Percentiles rank a stretch among this genome's conserved stretches.
Conservation (phyloP, 2,888 invertebrate genomes). For the Hydraecia micacea region DNA sequence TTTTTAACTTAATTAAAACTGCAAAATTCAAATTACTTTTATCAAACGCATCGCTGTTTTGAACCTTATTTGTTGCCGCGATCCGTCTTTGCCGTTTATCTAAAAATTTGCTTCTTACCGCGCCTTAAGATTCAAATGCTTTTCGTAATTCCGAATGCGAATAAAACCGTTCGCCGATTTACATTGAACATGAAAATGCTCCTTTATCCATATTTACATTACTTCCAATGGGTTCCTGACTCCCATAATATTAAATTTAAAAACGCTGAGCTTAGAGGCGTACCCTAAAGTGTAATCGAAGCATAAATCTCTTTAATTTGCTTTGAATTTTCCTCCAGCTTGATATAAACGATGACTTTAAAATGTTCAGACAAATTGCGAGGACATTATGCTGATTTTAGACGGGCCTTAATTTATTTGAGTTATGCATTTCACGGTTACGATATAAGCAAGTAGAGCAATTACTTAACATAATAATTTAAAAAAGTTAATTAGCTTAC, state of each 20-base stretch:
- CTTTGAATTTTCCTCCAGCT: slow-evolving; percentile 58
- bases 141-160: slow-evolving; percentile 29
- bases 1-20: background rate
- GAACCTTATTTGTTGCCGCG: background rate
- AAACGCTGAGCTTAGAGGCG: slow-evolving; percentile 61
- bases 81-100: background rate
- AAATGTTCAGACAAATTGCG: slow-evolving; percentile 34
- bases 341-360: slow-evolving; percentile 60
- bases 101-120: background rate
- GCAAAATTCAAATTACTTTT: background rate
- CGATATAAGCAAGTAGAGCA: slow-evolving; percentile 33
- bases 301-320: slow-evolving; percentile 67
- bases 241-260: slow-evolving; percentile 64
- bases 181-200: slow-evolving; percentile 57
- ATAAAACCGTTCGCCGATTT: slow-evolving; percentile 45
- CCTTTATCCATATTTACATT: slow-evolving; percentile 56
- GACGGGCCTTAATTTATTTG: slow-evolving; percentile 23
- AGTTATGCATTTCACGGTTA: slow-evolving; percentile 25
- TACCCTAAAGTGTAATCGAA: slow-evolving; percentile 61
- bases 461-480: slow-evolving; percentile 39
- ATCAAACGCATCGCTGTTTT: background rate
- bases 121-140: slow-evolving; percentile 9
- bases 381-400: slow-evolving; percentile 41
- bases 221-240: slow-evolving; percentile 57
- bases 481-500: slow-evolving; percentile 28